These are phyloP conservation scores for Catostomus latipinnis DNA, from an alignment of 2,797 vertebrate species.

Conservation along the genomic window DNA sequence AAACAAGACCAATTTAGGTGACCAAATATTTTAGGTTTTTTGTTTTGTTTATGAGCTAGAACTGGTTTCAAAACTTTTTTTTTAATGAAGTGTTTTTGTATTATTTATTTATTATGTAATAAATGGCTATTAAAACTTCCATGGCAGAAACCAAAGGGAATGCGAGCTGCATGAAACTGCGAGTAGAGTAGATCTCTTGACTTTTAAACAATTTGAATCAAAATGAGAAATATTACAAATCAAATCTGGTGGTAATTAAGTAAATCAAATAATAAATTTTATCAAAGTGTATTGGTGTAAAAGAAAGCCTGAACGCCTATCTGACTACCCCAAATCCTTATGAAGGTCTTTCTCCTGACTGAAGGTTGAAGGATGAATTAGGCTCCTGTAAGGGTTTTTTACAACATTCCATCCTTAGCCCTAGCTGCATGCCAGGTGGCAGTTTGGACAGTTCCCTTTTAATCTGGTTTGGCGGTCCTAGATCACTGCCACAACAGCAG, in stretches of 20 bases:
- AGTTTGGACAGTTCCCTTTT: conserved; percentile 72
- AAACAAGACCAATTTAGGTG: no score
- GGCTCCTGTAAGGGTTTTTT: conserved; percentile 32
- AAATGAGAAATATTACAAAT: conserved; percentile 34
- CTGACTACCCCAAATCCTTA: conserved; percentile 40
- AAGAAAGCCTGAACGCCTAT: conserved; percentile 5
- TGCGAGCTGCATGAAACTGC: conserved; percentile 39
- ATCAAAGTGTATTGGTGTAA: conserved; percentile 28
- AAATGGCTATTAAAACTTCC: no score
- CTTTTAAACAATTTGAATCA: conserved; percentile 29
- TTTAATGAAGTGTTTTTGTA: no score
- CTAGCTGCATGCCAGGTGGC: conserved; percentile 80
- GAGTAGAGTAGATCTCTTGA: conserved; percentile 32
- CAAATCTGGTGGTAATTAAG: no score
- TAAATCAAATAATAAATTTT: conserved; percentile 38
- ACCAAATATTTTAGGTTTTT: no score
- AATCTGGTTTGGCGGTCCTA: conserved; percentile 52
- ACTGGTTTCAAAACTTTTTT: no score
- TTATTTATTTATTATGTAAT: no score
- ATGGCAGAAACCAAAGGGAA: background rate
- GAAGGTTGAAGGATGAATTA: conserved; percentile 47
- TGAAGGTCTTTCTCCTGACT: conserved; percentile 27
- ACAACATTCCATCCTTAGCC: conserved; percentile 63
- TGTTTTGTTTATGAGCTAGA: no score
- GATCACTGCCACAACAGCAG: conserved; percentile 55